Conservation (phyloP, 2,113 vertebrate species). For the Nymphicus hollandicus region DNA sequence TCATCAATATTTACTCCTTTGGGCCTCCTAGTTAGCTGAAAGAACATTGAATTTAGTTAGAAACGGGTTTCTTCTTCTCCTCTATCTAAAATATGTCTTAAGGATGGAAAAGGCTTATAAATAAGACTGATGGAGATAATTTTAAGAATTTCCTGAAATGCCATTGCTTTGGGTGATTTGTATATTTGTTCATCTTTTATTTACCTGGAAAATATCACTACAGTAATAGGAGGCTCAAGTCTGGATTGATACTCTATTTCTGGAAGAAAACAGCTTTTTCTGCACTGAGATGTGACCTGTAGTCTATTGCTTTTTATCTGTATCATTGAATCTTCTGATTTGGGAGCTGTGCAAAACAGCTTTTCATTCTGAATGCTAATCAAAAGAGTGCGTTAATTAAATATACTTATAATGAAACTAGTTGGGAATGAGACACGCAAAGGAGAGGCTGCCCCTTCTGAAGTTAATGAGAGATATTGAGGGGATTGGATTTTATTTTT, state of each 20-base stretch:
- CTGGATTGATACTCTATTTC: background rate
- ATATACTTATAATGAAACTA: slow-evolving; percentile 19
- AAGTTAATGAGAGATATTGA: slow-evolving; percentile 15
- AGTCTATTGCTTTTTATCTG: background rate
- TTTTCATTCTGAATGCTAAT: slow-evolving; percentile 26
- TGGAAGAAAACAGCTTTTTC: background rate
- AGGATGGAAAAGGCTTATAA: background rate
- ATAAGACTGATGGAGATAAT: background rate
- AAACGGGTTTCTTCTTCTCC: background rate
- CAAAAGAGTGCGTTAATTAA: slow-evolving; percentile 32
- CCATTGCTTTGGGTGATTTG: background rate
- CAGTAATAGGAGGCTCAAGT: background rate
- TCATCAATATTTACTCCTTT: background rate
- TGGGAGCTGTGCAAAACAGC: slow-evolving; percentile 26
- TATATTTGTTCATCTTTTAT: background rate
- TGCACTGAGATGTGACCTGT: background rate
- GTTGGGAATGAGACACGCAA: background rate
- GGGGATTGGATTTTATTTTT: background rate
- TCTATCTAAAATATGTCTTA: background rate
- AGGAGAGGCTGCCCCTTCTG: background rate
- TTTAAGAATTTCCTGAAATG: background rate
- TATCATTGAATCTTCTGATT: background rate
- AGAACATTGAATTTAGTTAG: background rate
- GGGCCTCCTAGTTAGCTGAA: background rate
- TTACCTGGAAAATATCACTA: background rate